These are phyloP conservation scores for Hymenopus coronatus DNA, from an alignment of 2,888 invertebrate genomes.

Conservation along the genomic window DNA sequence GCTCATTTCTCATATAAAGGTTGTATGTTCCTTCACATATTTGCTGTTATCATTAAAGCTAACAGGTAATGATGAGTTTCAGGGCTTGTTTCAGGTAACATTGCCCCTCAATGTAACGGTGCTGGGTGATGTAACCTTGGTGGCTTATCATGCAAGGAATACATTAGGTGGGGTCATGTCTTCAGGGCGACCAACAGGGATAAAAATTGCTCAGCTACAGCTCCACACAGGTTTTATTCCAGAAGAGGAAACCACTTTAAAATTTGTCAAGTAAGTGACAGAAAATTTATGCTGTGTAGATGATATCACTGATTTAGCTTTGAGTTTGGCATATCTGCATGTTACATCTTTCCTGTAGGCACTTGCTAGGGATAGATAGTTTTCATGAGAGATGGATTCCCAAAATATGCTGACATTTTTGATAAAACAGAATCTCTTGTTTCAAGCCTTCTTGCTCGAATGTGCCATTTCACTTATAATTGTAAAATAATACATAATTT, in stretches of 20 bases:
- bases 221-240: slow-evolving; percentile 86
- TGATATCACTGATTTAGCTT: no score
- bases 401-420: no score
- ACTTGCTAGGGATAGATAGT: no score
- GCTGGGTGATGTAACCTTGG: slow-evolving; percentile 80
- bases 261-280: slow-evolving; percentile 59
- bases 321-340: no score
- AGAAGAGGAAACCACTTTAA: slow-evolving; percentile 69
- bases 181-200: slow-evolving; percentile 68
- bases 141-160: slow-evolving; percentile 82
- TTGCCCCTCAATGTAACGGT: slow-evolving; percentile 75
- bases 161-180: slow-evolving; percentile 68
- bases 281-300: background rate
- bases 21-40: no score
- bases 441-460: no score
- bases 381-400: no score
- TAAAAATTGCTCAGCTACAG: slow-evolving; percentile 83
- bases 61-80: slow-evolving; percentile 13
- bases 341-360: no score
- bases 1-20: no score
- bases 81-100: slow-evolving; percentile 30
- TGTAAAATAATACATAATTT: no score
- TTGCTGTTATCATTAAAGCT: background rate
- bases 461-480: no score
- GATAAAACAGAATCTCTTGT: no score